Conservation (phyloP, 2,888 invertebrate species). For the Leucophenga maculata region DNA sequence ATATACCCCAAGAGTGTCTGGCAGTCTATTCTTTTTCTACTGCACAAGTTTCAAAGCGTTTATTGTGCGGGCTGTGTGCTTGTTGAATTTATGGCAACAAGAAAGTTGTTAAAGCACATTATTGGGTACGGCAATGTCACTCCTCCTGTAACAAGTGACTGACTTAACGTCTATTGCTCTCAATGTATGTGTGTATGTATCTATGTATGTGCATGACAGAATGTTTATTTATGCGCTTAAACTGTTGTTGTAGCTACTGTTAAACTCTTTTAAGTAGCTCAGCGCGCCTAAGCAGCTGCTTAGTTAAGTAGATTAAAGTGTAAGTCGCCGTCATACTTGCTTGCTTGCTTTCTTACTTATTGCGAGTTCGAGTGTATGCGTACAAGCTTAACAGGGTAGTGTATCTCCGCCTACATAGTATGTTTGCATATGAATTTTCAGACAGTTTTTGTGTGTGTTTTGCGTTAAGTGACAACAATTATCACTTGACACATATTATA, state of each 20-base stretch:
- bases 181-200: constrained; percentile 33
- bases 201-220: constrained; percentile 16
- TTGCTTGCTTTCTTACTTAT: too few species aligned
- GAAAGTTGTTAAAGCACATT: constrained; percentile 64
- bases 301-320: constrained; percentile 62
- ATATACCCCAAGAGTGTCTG: background rate
- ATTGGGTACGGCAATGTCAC: constrained; percentile 47
- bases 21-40: too few species aligned
- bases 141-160: constrained; percentile 46
- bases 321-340: constrained; percentile 55
- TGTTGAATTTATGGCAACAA: constrained; percentile 65
- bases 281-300: constrained; percentile 42
- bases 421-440: constrained; percentile 6
- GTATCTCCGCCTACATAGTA: background rate
- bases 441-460: constrained; percentile 52
- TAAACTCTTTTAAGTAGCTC: constrained; percentile 37
- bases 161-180: constrained; percentile 7
- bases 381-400: background rate
- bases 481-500: constrained; percentile 54
- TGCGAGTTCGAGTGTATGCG: background rate
- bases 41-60: too few species aligned
- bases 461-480: constrained; percentile 63
- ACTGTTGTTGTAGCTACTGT: constrained; percentile 46
- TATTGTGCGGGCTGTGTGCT: constrained; percentile 38
- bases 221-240: constrained; percentile 10